Evolutionary conservation across 2,113 vertebrate species (phyloP).

Genomic region (Zosterops hypoxanthus): DNA sequence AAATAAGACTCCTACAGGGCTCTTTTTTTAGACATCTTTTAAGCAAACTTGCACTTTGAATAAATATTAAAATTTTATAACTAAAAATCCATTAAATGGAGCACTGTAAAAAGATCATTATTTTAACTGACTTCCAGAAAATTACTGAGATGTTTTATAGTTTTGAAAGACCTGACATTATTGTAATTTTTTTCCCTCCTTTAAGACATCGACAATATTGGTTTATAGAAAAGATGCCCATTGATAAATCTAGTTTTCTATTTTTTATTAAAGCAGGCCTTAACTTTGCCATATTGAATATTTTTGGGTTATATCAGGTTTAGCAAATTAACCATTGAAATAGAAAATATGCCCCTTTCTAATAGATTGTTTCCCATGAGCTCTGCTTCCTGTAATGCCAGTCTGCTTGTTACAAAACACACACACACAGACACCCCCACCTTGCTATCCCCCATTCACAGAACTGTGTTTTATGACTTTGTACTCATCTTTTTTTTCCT

Average conservation of each 20-base stretch:
- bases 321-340: background rate
- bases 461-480: background rate
- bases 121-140: background rate
- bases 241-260: background rate
- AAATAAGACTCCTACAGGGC: background rate
- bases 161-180: background rate
- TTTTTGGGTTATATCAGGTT: background rate
- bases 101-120: background rate
- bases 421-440: background rate
- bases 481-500: background rate
- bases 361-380: background rate
- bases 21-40: background rate
- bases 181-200: background rate
- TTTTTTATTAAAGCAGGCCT: background rate
- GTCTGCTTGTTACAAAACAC: background rate
- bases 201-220: background rate
- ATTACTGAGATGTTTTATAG: background rate
- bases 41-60: background rate
- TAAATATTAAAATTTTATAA: slow-evolving; percentile 11
- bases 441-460: background rate
- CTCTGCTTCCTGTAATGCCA: background rate
- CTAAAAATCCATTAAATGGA: slow-evolving; percentile 7
- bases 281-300: background rate
- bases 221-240: background rate
- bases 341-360: background rate